phyloP scores from a whole-genome alignment of 1,140 invertebrate genomes.

The Bilobella aurantiaca region DNA sequence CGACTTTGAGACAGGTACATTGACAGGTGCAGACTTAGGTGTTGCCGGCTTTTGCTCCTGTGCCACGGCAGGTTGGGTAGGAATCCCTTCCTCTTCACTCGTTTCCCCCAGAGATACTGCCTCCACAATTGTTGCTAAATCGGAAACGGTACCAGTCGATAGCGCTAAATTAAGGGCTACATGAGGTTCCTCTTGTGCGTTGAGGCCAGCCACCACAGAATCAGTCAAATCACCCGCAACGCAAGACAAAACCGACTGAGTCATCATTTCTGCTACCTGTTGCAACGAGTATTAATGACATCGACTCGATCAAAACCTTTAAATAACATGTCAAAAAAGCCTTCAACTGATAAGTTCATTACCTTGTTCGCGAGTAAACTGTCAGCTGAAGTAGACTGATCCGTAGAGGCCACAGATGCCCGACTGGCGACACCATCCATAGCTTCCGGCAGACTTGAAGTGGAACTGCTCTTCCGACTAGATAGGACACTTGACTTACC shows the following conservation, averaged over 20 bases:
- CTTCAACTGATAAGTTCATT: slow-evolving; percentile 10
- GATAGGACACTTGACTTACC: slow-evolving; percentile 49
- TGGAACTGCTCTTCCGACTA: slow-evolving; percentile 85
- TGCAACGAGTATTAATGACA: background rate
- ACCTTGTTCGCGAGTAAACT: slow-evolving; percentile 68
- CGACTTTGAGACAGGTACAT: background rate
- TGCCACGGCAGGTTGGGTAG: background rate
- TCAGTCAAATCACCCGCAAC: slow-evolving; percentile 63
- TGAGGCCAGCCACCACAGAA: slow-evolving; percentile 26
- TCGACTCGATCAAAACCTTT: too few species aligned
- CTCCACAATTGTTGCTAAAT: slow-evolving; percentile 75
- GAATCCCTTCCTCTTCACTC: slow-evolving; percentile 31
- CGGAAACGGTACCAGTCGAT: slow-evolving; percentile 54
- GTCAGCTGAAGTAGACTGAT: slow-evolving; percentile 80
- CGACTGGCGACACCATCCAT: slow-evolving; percentile 50
- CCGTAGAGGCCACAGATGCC: slow-evolving; percentile 71
- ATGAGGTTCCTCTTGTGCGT: slow-evolving; percentile 25
- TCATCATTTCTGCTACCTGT: slow-evolving; percentile 77
- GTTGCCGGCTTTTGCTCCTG: background rate
- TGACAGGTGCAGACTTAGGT: background rate
- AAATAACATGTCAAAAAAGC: background rate
- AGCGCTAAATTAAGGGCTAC: slow-evolving; percentile 41
- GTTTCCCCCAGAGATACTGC: slow-evolving; percentile 22
- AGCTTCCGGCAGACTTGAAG: slow-evolving; percentile 77
- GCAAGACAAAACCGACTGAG: slow-evolving; percentile 71